A percentile compares a stretch with the other conserved stretches of the same genome.
Evolutionary conservation across 2,113 vertebrate species (phyloP).

Genomic region (Rhinolophus sinicus): DNA sequence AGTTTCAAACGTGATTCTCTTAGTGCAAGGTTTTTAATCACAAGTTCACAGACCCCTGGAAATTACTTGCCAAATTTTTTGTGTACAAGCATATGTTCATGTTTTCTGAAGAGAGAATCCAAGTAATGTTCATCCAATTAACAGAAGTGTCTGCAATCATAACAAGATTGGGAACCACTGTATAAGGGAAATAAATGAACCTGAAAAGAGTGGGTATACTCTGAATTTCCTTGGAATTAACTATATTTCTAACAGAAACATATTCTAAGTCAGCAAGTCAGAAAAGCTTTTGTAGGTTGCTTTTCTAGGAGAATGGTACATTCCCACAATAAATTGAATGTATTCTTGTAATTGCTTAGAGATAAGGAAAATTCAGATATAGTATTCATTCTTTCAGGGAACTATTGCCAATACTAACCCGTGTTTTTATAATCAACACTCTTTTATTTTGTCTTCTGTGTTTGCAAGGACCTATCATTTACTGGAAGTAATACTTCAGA

Average conservation of each 20-base stretch:
- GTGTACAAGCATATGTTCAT: not conserved
- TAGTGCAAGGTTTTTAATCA: not conserved
- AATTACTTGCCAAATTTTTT: conserved; percentile 30
- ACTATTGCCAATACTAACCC: not conserved
- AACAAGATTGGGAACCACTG: not conserved
- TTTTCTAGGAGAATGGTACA: not conserved
- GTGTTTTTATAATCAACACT: not conserved
- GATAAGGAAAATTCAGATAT: not conserved
- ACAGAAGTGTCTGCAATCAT: not conserved
- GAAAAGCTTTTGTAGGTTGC: not conserved
- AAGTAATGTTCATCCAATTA: not conserved
- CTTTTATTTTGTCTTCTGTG: conserved; percentile 25
- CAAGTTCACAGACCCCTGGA: not conserved
- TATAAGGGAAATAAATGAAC: not conserved
- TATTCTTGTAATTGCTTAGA: not conserved
- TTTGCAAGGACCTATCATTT: not conserved
- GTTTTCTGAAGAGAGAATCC: not conserved
- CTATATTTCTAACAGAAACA: not conserved
- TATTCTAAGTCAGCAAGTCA: not conserved
- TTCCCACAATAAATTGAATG: not conserved
- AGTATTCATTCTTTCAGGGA: not conserved
- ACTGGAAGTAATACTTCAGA: conserved; percentile 13
- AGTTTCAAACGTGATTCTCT: conserved; percentile 34
- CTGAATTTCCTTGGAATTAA: not conserved
- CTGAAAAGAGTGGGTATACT: not conserved